These are phyloP conservation scores for Chrysoperla carnea DNA, from an alignment of 1,140 invertebrate genomes.

Conservation along the genomic window DNA sequence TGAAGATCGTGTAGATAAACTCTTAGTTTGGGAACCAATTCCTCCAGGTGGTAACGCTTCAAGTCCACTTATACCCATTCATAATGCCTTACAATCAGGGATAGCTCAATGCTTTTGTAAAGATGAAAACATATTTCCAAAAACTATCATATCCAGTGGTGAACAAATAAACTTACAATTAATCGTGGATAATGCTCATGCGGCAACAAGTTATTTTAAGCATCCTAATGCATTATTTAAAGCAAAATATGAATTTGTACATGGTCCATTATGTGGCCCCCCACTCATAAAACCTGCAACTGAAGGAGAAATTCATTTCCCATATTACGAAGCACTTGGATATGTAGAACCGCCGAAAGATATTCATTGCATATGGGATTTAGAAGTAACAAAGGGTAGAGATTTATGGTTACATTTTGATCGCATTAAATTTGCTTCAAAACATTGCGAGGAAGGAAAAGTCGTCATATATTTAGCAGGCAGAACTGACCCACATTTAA, in stretches of 20 bases:
- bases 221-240: conserved; percentile 62
- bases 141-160: conserved; percentile 52
- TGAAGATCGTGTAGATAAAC: conserved; percentile 64
- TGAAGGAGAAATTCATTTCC: conserved; percentile 70
- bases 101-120: conserved; percentile 43
- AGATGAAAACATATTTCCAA: conserved; percentile 32
- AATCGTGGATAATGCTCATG: conserved; percentile 60
- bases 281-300: conserved; percentile 53
- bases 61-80: conserved; percentile 28
- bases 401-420: conserved; percentile 77
- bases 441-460: conserved; percentile 65
- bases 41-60: conserved; percentile 21
- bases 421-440: conserved; percentile 61
- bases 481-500: conserved; percentile 46
- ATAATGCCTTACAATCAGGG: conserved; percentile 29
- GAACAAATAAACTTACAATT: conserved; percentile 62
- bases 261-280: conserved; percentile 71
- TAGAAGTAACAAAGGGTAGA: conserved; percentile 57
- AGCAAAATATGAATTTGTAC: conserved; percentile 71
- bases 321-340: conserved; percentile 63
- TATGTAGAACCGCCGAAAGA: conserved; percentile 53
- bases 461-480: conserved; percentile 64
- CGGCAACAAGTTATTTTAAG: conserved; percentile 74
- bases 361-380: conserved; percentile 76
- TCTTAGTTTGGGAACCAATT: conserved; percentile 55